Conservation (phyloP, 2,888 invertebrate species). For the Leucophora obtusa region DNA sequence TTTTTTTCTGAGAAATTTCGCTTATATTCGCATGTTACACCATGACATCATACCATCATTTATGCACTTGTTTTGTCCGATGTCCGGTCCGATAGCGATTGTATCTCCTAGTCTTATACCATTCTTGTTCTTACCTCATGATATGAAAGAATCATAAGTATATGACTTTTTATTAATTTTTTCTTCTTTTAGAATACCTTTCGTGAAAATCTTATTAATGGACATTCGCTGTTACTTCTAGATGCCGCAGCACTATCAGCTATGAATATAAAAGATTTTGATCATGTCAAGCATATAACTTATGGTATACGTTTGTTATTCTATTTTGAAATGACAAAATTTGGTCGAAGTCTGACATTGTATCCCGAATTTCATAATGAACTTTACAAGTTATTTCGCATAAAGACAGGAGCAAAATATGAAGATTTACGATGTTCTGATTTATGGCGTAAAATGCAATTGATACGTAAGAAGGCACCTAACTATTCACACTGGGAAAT, state of each 20-base stretch:
- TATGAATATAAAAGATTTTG: constrained; percentile 79
- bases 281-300: constrained; percentile 78
- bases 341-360: constrained; percentile 78
- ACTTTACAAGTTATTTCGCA: constrained; percentile 80
- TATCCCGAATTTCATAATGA: constrained; percentile 79
- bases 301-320: constrained; percentile 78
- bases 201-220: constrained; percentile 79
- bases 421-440: constrained; percentile 79
- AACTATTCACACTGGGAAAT: constrained; percentile 80
- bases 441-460: constrained; percentile 80
- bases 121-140: too few relatives aligned
- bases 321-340: constrained; percentile 78
- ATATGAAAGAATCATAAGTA: too few relatives aligned
- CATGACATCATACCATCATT: too few relatives aligned
- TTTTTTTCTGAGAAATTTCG: too few relatives aligned
- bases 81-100: too few relatives aligned
- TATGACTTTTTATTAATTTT: not conserved
- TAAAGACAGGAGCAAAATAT: constrained; percentile 80
- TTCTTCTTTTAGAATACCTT: constrained; percentile 75
- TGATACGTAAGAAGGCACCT: constrained; percentile 78
- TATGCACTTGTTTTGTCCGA: too few relatives aligned
- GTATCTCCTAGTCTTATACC: too few relatives aligned
- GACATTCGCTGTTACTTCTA: constrained; percentile 79
- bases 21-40: too few relatives aligned
- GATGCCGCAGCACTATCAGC: constrained; percentile 79